Evolutionary conservation across 2,113 vertebrate genomes (phyloP).

Genomic region (Mystacornis crossleyi): DNA sequence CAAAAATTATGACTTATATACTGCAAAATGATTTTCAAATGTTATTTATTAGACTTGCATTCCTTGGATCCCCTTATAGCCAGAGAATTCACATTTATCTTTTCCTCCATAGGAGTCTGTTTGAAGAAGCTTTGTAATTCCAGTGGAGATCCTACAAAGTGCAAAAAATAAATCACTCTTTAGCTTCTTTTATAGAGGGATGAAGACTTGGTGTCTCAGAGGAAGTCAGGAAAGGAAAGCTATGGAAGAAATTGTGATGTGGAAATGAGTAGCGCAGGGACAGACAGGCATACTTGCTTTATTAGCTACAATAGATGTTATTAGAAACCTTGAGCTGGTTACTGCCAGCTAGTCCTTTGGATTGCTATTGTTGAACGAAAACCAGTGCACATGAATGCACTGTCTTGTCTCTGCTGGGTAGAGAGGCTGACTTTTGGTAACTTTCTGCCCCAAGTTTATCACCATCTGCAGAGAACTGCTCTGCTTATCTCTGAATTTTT

Average conservation of each 20-base stretch:
- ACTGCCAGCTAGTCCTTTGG: not conserved
- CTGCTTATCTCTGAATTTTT: not conserved
- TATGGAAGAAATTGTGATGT: not conserved
- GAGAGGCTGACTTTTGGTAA: not conserved
- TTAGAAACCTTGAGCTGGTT: not conserved
- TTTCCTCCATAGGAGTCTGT: not conserved
- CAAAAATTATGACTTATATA: not conserved
- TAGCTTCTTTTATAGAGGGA: not conserved
- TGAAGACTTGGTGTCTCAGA: not conserved
- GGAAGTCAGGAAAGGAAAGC: not conserved
- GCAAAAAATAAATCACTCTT: not conserved
- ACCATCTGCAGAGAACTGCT: not conserved
- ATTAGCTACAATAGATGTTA: not conserved
- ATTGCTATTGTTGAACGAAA: not conserved
- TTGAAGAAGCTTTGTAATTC: not conserved
- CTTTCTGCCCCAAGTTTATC: not conserved
- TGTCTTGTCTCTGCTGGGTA: not conserved
- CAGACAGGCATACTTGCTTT: not conserved
- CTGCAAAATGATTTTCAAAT: constrained; percentile 14
- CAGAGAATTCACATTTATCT: not conserved
- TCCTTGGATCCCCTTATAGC: constrained; percentile 7
- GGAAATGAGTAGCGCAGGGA: not conserved
- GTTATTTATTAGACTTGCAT: not conserved
- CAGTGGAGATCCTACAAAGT: not conserved
- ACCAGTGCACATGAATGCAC: not conserved